A percentile compares a stretch with the other conserved stretches of the same genome.
Conservation (phyloP, 2,797 vertebrate species). For the Anguilla marmorata region DNA sequence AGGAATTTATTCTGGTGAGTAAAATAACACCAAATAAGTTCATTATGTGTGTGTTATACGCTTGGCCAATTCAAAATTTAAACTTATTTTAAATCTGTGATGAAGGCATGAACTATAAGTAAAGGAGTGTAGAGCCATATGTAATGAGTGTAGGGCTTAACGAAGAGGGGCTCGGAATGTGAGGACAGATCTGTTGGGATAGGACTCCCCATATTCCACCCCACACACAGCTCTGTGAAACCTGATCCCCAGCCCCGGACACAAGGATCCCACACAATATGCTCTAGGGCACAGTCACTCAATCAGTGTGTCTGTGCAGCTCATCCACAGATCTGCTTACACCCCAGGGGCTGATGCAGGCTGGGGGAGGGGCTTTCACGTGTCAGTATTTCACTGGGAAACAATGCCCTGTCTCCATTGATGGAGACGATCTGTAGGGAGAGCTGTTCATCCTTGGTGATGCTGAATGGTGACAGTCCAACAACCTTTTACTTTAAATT, state of each 20-base stretch:
- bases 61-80: background rate
- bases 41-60: background rate
- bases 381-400: conserved; percentile 2
- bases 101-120: background rate
- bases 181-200: background rate
- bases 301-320: background rate
- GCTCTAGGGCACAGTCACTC: conserved; percentile 3
- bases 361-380: background rate
- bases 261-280: background rate
- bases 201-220: background rate
- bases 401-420: background rate
- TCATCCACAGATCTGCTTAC: conserved; percentile 22
- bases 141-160: background rate
- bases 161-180: no score
- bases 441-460: background rate
- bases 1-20: background rate
- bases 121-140: background rate
- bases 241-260: background rate
- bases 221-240: background rate
- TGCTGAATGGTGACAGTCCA: background rate
- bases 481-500: background rate
- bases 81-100: background rate
- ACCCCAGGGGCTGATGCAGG: conserved; percentile 14
- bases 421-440: background rate
- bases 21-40: background rate